A percentile compares a stretch with the other conserved stretches of the same genome.
Evolutionary conservation across 2,888 invertebrate species (phyloP).

Genomic region (Drosophila kuntzei): DNA sequence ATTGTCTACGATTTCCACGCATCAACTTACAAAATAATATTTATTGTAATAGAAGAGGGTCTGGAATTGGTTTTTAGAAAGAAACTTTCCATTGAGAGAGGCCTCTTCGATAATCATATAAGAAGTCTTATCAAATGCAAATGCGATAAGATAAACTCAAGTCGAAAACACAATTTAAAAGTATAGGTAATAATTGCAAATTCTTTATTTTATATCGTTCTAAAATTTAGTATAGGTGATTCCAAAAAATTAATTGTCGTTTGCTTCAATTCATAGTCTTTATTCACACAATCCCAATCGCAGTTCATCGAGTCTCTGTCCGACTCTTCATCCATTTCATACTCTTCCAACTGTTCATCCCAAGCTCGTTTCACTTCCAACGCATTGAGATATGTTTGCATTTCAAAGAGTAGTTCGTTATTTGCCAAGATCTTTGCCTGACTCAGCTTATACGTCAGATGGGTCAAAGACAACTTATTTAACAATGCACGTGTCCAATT

Average conservation of each 20-base stretch:
- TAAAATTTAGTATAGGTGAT: neutral
- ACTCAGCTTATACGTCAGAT: slow-evolving; percentile 19
- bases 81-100: neutral
- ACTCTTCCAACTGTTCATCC: neutral
- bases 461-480: slow-evolving; percentile 5
- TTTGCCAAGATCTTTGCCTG: slow-evolving; percentile 16
- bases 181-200: neutral
- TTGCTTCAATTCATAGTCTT: slow-evolving; percentile 21
- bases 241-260: slow-evolving; percentile 15
- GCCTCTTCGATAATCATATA: neutral
- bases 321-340: neutral
- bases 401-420: slow-evolving; percentile 44
- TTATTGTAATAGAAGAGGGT: neutral
- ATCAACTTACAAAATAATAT: neutral
- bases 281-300: slow-evolving; percentile 14
- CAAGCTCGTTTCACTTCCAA: slow-evolving; percentile 18
- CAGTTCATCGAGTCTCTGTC: neutral
- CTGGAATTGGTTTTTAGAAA: neutral
- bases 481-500: slow-evolving; percentile 14
- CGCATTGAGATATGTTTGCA: slow-evolving; percentile 27
- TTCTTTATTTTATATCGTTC: neutral
- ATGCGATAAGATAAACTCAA: slow-evolving; percentile 43
- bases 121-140: neutral
- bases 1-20: slow-evolving; percentile 36
- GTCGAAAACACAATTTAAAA: neutral